Evolutionary conservation across 2,888 invertebrate genomes (phyloP), one percentile per base, ranked within the genome.

Genomic region (Germaria angustata): DNA sequence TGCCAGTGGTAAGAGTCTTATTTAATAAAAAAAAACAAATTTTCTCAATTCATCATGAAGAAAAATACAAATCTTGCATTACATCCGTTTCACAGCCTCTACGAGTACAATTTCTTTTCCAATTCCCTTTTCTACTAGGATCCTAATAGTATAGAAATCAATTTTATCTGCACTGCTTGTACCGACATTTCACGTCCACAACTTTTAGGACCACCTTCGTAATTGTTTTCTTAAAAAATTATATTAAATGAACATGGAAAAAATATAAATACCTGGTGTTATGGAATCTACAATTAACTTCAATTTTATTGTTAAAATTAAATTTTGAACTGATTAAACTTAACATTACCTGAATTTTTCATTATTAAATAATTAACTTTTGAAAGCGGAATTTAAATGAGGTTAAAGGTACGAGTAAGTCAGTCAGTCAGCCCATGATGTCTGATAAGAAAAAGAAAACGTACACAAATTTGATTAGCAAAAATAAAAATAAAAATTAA

Each of bases 261-360:
- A 9, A 53, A 9, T n/a, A 9, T 32, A 53, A 28, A 53, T 32
- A 9, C 9, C n/a, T 59, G 28, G 32, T 68, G 44, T 53, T 46
- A 72, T 65, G 59, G 36, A 59, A 39, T 59, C 39, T 59, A 65
- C 59, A 76, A 75, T 71, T 71, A 76, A 76, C 71, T 72, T 57
- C 8, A 66, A 39, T 13, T 51, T 69, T 28, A 28, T 28, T 5
- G 28, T 28, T 46, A 61, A 55, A 49, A 55, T 49, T 49, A n/a
- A 66, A 65, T 57, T 75, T 71, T 66, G 36, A 71, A 72, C 59
- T 46, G 66, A 51, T 68, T 66, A 66, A 76, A 20, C 9, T 51
- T 6, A 59, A 39, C 46, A 68, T 59, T 68, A 59, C 6, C 34
- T 51, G 7, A 22, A 17, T 65, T 55, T 65, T 44, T 66, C 2